phyloP scores from a whole-genome alignment of 2,797 vertebrate species.

The Rhincodon typus region DNA sequence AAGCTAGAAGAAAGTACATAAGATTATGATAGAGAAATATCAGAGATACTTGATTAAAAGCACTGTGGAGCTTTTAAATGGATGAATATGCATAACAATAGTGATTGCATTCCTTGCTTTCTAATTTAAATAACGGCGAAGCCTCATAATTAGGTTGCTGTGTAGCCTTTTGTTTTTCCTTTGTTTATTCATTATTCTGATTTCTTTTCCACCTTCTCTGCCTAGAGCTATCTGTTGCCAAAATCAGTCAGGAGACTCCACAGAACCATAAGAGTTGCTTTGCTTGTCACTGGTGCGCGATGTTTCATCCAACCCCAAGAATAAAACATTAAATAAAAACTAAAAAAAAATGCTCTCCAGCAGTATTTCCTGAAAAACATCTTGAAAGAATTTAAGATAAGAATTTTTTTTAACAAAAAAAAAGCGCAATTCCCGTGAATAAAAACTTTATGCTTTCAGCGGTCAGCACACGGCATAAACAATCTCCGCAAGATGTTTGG shows the following conservation, averaged over 20 bases:
- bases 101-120: conserved; percentile 43
- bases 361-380: neutral
- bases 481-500: conserved; percentile 68
- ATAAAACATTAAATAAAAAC: conserved; percentile 5
- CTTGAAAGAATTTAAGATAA: conserved; percentile 9
- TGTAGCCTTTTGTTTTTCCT: conserved; percentile 67
- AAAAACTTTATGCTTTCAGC: conserved; percentile 48
- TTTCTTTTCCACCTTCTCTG: conserved; percentile 39
- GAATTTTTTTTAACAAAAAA: neutral
- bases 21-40: conserved; percentile 18
- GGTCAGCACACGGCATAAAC: conserved; percentile 57
- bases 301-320: conserved; percentile 16
- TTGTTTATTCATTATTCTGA: conserved; percentile 65
- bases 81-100: conserved; percentile 62
- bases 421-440: conserved; percentile 32
- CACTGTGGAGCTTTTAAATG: too few relatives aligned
- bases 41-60: too few relatives aligned
- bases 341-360: neutral
- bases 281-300: conserved; percentile 27
- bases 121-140: conserved; percentile 46
- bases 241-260: conserved; percentile 32
- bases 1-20: neutral
- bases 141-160: conserved; percentile 50
- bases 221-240: conserved; percentile 35
- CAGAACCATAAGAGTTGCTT: conserved; percentile 26